Evolutionary conservation across 92 coral and sea anemone genomes (phyloP), one percentile per base, ranked within the genome.

Genomic region (Pocillopora grandis): DNA sequence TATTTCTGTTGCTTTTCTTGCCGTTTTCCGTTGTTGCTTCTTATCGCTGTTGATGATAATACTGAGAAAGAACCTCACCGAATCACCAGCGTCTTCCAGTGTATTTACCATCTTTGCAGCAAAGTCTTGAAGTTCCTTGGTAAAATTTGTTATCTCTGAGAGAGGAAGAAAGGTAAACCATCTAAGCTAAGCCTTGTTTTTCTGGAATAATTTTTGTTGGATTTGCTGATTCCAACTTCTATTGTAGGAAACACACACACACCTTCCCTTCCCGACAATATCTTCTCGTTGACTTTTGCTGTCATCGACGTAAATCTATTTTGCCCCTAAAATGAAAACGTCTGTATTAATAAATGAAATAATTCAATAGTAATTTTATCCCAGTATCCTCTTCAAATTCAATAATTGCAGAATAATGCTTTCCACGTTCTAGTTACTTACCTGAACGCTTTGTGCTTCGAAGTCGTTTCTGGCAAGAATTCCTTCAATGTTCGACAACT

Each of bases 211-310:
- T 7, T 9, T 14, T 59, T 16, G 62, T 12, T 12, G 0, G 14
- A 12, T 59, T 16, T 59, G 62, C 14, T 58, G 11, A 1, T 16
- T 59, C 14, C 18, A 10, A 4, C 12, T 0, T 12, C 62, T 6
- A 59, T 2, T 59, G 31, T 42, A 0, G 52, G 52, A 42, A 42
- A 7, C 7, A 33, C 37, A n/a, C 21, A 63, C 86, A 62, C 12
- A 94, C 98, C 98, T 94, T 91, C 76, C 65, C 92, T 81, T 66
- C 92, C 92, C 21, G 94, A 66, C 16, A 81, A 48, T 16, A 95
- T 94, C 23, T 60, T 60, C 31, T 86, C 80, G 62, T 80, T 67
- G 57, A 94, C 81, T 63, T 77, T 88, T 17, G 70, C 66, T 37
- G 90, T 77, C 42, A 90, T 85, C 12, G 71, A 85, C 55, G 82